Evolutionary conservation across 2,797 vertebrate species (phyloP).

Genomic region (Neostethus bicornis): DNA sequence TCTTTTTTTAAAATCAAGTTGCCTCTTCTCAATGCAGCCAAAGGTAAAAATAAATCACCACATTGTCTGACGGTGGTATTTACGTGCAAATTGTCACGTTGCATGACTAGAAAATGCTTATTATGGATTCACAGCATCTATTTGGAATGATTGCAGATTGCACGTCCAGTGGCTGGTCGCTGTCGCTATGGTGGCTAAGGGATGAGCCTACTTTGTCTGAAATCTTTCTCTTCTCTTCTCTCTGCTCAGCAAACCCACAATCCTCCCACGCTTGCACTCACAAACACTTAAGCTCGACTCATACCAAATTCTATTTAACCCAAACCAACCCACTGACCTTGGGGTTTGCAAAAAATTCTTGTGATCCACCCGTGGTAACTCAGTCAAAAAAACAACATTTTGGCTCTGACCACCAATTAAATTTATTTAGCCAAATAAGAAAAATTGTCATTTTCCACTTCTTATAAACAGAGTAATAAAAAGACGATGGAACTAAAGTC

Average conservation of each 20-base stretch:
- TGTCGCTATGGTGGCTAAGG: conserved; percentile 69
- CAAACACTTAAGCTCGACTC: conserved; percentile 62
- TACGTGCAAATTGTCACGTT: conserved; percentile 76
- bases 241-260: conserved; percentile 67
- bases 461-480: conserved; percentile 5
- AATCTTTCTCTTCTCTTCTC: conserved; percentile 29
- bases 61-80: conserved; percentile 68
- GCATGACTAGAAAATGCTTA: conserved; percentile 74
- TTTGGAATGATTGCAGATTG: conserved; percentile 80
- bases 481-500: conserved; percentile 9
- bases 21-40: conserved; percentile 32
- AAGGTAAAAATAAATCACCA: conserved; percentile 62
- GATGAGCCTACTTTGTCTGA: conserved; percentile 55
- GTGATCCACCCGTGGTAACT: conserved; percentile 55
- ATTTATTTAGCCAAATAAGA: conserved; percentile 39
- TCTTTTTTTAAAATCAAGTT: conserved; percentile 25
- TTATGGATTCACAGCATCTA: conserved; percentile 74
- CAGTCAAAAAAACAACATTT: conserved; percentile 50
- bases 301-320: conserved; percentile 65
- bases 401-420: conserved; percentile 34
- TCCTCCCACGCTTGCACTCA: conserved; percentile 72
- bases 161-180: conserved; percentile 71
- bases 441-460: conserved; percentile 27
- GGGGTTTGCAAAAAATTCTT: conserved; percentile 63
- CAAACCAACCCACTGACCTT: conserved; percentile 67